phyloP scores from a whole-genome alignment of 2,113 vertebrate species.

The Otus sunia region DNA sequence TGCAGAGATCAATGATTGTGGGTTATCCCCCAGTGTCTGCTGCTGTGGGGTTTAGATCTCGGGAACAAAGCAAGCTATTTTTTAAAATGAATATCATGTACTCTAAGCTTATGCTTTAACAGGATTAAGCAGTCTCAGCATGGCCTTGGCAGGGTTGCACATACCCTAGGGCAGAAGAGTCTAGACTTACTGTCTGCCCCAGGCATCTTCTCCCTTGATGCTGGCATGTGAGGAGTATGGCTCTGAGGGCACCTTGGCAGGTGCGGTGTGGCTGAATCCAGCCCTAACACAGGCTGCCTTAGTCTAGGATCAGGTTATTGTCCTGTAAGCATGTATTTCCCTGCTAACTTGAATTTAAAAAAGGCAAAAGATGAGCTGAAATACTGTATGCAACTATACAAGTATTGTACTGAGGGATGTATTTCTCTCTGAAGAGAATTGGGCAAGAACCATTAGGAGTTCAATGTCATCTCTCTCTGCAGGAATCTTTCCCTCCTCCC shows the following conservation, averaged over 20 bases:
- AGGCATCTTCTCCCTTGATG: not conserved
- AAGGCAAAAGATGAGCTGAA: not conserved
- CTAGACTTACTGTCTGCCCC: not conserved
- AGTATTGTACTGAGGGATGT: not conserved
- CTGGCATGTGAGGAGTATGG: not conserved
- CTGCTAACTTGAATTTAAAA: not conserved
- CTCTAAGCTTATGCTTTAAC: not conserved
- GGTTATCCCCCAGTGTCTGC: not conserved
- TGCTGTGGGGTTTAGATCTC: not conserved
- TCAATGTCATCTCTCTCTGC: not conserved
- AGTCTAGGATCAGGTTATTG: not conserved
- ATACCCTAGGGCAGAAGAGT: not conserved
- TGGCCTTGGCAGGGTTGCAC: not conserved
- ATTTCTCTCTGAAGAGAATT: not conserved
- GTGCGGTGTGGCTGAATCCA: not conserved
- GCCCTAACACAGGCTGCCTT: not conserved
- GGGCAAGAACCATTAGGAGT: not conserved
- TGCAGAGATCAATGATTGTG: not conserved
- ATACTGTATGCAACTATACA: not conserved
- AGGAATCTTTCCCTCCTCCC: not conserved
- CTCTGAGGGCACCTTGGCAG: not conserved
- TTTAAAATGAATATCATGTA: not conserved
- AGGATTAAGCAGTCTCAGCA: slow-evolving; percentile 4
- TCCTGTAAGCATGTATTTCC: not conserved
- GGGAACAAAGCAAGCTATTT: not conserved